Conservation (phyloP, 2,113 vertebrate species). For the Gobio gobio region DNA sequence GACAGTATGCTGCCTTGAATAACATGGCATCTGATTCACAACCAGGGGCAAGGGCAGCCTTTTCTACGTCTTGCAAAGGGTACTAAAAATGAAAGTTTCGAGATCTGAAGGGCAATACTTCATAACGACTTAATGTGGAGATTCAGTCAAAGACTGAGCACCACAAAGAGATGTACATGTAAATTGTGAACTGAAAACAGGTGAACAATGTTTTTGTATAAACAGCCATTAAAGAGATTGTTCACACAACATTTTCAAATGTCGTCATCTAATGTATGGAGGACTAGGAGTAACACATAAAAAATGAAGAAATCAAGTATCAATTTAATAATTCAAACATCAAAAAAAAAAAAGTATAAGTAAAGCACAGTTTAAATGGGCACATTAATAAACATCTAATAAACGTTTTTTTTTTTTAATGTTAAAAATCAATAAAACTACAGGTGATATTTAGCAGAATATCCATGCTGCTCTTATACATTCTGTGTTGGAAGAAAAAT, state of each 20-base stretch:
- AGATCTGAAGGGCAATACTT: conserved; percentile 20
- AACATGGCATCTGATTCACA: conserved; percentile 30
- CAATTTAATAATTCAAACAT: background rate
- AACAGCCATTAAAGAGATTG: background rate
- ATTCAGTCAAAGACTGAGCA: background rate
- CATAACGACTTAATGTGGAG: background rate
- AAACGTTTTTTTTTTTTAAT: no score
- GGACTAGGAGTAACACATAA: background rate
- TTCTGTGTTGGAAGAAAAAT: background rate
- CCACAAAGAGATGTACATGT: background rate
- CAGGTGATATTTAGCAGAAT: background rate
- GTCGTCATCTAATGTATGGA: background rate
- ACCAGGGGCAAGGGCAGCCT: conserved; percentile 8
- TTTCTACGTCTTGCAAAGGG: background rate
- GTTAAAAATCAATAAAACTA: background rate
- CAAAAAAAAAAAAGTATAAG: background rate
- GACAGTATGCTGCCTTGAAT: conserved; percentile 22
- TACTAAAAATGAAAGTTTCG: background rate
- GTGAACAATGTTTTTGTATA: background rate
- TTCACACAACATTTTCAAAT: no score
- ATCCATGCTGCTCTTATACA: background rate
- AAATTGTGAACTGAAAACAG: background rate
- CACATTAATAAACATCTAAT: background rate
- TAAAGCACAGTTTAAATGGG: background rate
- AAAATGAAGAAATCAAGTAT: background rate